Evolutionary conservation across 1,140 invertebrate genomes (phyloP).

Genomic region (Dendrolimus punctatus): DNA sequence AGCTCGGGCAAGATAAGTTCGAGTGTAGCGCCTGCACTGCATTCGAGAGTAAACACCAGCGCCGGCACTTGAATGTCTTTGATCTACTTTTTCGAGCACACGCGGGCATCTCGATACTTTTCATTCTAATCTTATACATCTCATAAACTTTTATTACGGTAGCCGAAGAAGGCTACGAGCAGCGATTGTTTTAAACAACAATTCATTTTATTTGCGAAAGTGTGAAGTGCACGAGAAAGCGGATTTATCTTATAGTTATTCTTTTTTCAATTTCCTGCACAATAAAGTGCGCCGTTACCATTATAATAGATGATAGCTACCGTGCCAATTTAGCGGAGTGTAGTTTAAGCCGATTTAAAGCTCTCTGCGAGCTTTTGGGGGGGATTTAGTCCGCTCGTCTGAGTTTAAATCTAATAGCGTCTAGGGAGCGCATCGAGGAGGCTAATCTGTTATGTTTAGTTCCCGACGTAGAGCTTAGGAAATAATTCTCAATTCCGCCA

Average conservation of each 20-base stretch:
- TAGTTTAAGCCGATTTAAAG: slow-evolving; percentile 50
- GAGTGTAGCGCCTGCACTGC: slow-evolving; percentile 40
- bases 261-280: slow-evolving; percentile 35
- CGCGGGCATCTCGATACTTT: slow-evolving; percentile 13
- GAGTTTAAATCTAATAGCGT: slow-evolving; percentile 49
- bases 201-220: slow-evolving; percentile 41
- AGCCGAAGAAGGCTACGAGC: slow-evolving; percentile 35
- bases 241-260: slow-evolving; percentile 19
- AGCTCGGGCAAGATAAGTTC: slow-evolving; percentile 57
- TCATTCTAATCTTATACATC: slow-evolving; percentile 20
- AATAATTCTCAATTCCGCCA: slow-evolving; percentile 23
- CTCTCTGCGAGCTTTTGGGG: slow-evolving; percentile 29
- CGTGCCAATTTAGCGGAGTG: slow-evolving; percentile 38
- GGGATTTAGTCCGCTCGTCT: slow-evolving; percentile 35
- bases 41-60: slow-evolving; percentile 15
- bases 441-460: slow-evolving; percentile 47
- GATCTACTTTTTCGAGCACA: slow-evolving; percentile 37
- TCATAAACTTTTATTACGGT: slow-evolving; percentile 40
- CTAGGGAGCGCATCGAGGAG: slow-evolving; percentile 30
- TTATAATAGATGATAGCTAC: slow-evolving; percentile 16
- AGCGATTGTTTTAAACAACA: slow-evolving; percentile 28
- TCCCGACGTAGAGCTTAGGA: slow-evolving; percentile 25
- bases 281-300: slow-evolving; percentile 19
- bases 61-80: slow-evolving; percentile 45
- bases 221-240: slow-evolving; percentile 42